Percentiles rank a stretch among this genome's conserved stretches.
phyloP scores from a whole-genome alignment of 2,113 vertebrate species.

The Poeciliopsis turrubarensis region DNA sequence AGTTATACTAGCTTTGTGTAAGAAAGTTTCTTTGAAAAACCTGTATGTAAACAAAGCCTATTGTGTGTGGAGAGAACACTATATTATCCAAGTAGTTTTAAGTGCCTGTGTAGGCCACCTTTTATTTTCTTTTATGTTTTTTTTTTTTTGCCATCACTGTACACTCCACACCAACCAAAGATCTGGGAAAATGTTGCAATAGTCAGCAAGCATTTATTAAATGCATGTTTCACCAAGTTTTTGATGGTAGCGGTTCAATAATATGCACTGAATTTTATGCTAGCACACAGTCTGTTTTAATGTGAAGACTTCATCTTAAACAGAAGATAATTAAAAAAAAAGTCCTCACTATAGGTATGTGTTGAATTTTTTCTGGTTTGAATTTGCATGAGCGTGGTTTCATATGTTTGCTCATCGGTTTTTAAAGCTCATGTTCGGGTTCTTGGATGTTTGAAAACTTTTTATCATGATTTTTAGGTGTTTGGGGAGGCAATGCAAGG shows the following conservation, averaged over 20 bases:
- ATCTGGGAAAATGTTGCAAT: conserved; percentile 63
- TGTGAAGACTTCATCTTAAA: conserved; percentile 13
- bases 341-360: conserved; percentile 4
- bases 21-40: conserved; percentile 27
- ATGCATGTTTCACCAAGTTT: conserved; percentile 57
- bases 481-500: not conserved
- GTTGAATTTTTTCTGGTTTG: conserved; percentile 13
- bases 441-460: conserved; percentile 30
- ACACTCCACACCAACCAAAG: conserved; percentile 62
- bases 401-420: conserved; percentile 40
- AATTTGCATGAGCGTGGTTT: conserved; percentile 39
- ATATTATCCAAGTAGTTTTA: conserved; percentile 57
- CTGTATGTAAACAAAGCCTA: conserved; percentile 45
- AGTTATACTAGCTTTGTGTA: conserved; percentile 28
- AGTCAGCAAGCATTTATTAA: conserved; percentile 32
- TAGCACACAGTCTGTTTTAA: conserved; percentile 24
- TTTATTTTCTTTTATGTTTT: conserved; percentile 13
- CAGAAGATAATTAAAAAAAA: not conserved
- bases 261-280: conserved; percentile 63
- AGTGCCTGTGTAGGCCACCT: conserved; percentile 68
- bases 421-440: conserved; percentile 38
- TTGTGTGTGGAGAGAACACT: conserved; percentile 31
- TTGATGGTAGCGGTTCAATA: conserved; percentile 43
- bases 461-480: not conserved
- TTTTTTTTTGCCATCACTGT: conserved; percentile 16